Conservation (phyloP, 2,113 vertebrate genomes). For the Zonotrichia leucophrys region DNA sequence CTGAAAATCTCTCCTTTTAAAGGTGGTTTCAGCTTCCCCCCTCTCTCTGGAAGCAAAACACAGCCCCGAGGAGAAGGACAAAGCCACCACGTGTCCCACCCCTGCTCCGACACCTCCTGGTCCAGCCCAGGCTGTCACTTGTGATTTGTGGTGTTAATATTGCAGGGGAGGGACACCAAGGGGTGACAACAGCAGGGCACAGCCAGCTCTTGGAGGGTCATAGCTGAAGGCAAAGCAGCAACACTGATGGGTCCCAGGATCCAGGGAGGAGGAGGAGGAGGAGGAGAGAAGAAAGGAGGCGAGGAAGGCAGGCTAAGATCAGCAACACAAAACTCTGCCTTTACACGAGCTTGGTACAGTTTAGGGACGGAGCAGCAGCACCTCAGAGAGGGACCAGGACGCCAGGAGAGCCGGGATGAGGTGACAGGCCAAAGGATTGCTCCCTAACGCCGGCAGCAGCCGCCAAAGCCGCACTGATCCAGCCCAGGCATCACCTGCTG, state of each 20-base stretch:
- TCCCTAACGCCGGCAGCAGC: neutral
- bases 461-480: neutral
- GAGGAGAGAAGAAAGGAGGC: neutral
- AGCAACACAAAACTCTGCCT: neutral
- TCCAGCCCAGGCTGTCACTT: neutral
- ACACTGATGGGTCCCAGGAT: slow-evolving; percentile 27
- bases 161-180: neutral
- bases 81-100: neutral
- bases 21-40: neutral
- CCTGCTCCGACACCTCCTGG: neutral
- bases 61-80: neutral
- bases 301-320: neutral
- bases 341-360: fast-evolving
- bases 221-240: slow-evolving; percentile 19
- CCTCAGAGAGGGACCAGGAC: neutral
- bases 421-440: fast-evolving
- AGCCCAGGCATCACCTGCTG: neutral
- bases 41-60: neutral
- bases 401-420: neutral
- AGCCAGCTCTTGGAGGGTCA: neutral
- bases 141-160: slow-evolving; percentile 40
- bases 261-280: neutral
- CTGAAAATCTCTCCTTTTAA: neutral
- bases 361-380: neutral
- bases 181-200: neutral